These are phyloP conservation scores for Microctonus aethiopoides DNA, from an alignment of 2,888 invertebrate genomes.

Conservation along the genomic window DNA sequence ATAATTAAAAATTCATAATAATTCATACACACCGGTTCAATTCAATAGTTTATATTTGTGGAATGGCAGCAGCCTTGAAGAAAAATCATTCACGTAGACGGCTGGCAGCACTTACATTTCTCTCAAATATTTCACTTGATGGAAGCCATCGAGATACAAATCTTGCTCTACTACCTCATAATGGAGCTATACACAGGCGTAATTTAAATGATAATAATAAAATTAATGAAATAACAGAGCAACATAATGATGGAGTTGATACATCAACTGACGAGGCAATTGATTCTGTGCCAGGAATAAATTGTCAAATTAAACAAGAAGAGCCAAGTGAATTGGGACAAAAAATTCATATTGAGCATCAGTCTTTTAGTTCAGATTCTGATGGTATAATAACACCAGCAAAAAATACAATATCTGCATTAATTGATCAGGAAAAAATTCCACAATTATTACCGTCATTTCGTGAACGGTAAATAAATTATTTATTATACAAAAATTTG, in stretches of 20 bases:
- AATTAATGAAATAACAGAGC: slow-evolving; percentile 39
- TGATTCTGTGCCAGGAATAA: slow-evolving; percentile 54
- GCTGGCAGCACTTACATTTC: slow-evolving; percentile 92
- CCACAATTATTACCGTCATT: slow-evolving; percentile 52
- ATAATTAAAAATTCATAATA: neutral
- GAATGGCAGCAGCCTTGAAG: slow-evolving; percentile 71
- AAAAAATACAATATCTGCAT: slow-evolving; percentile 66
- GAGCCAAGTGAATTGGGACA: slow-evolving; percentile 44
- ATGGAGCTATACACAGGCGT: slow-evolving; percentile 57
- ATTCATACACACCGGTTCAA: slow-evolving; percentile 6
- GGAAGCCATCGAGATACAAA: slow-evolving; percentile 84
- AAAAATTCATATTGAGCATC: slow-evolving; percentile 61
- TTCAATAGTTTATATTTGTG: no score
- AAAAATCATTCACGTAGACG: slow-evolving; percentile 81
- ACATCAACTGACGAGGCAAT: slow-evolving; percentile 58
- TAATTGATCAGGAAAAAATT: slow-evolving; percentile 57
- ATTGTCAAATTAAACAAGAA: slow-evolving; percentile 26
- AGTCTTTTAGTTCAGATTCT: slow-evolving; percentile 80
- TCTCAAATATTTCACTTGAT: slow-evolving; percentile 95
- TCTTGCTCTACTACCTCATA: slow-evolving; percentile 68
- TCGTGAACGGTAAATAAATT: slow-evolving; percentile 59
- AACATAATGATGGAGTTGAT: slow-evolving; percentile 45
- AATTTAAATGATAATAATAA: slow-evolving; percentile 50
- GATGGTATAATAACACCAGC: slow-evolving; percentile 77
- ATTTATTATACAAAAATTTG: neutral